Percentiles rank a stretch among this genome's conserved stretches.
phyloP scores from a whole-genome alignment of 1,140 invertebrate species.

The Papilio glaucus region DNA sequence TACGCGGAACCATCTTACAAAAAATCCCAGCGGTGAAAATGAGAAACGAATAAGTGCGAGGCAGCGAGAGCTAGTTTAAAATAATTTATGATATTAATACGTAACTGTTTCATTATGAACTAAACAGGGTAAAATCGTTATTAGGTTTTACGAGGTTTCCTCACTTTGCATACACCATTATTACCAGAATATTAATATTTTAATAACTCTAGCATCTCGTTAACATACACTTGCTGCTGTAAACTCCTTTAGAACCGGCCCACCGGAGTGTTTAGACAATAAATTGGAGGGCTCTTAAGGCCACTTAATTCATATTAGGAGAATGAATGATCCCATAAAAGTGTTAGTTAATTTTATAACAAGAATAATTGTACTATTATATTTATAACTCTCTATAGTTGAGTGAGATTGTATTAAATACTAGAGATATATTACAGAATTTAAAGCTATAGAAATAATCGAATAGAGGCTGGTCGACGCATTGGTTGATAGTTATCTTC shows the following conservation, averaged over 20 bases:
- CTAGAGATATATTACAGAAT: too few relatives aligned
- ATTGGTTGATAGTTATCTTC: too few relatives aligned
- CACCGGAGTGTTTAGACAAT: background rate
- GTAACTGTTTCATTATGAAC: background rate
- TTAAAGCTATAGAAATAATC: too few relatives aligned
- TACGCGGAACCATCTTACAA: too few relatives aligned
- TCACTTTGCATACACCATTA: background rate
- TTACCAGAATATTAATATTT: background rate
- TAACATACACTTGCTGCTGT: background rate
- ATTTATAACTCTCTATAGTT: too few relatives aligned
- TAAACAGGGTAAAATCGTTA: background rate
- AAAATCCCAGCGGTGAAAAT: too few relatives aligned
- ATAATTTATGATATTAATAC: too few relatives aligned
- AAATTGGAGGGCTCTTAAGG: background rate
- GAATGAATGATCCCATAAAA: background rate
- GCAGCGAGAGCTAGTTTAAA: too few relatives aligned
- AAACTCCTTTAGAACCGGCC: background rate
- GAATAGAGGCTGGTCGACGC: too few relatives aligned
- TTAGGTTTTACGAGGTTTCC: background rate
- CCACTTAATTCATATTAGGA: background rate
- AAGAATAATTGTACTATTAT: background rate
- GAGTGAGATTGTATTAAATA: too few relatives aligned
- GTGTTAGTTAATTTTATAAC: background rate
- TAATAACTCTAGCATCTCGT: background rate
- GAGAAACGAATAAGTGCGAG: too few relatives aligned